phyloP scores from a whole-genome alignment of 2,113 vertebrate species.

The Pteronura brasiliensis region DNA sequence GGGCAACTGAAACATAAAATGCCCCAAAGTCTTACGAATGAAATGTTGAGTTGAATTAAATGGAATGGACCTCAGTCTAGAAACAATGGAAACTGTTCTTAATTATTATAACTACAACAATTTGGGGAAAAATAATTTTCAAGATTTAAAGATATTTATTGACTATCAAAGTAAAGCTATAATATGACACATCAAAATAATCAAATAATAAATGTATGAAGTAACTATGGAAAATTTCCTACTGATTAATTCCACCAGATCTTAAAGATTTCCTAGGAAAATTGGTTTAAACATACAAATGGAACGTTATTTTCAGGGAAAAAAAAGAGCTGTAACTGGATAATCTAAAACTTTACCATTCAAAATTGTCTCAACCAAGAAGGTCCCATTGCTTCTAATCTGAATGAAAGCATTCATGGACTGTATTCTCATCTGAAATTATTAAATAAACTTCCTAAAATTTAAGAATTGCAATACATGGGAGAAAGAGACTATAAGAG shows the following conservation, averaged over 20 bases:
- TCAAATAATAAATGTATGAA: neutral
- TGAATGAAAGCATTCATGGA: neutral
- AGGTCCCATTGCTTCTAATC: neutral
- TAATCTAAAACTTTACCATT: neutral
- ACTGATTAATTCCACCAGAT: neutral
- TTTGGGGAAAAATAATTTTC: neutral
- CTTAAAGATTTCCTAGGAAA: neutral
- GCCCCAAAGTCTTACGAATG: neutral
- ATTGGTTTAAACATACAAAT: neutral
- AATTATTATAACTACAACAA: neutral
- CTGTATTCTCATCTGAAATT: neutral
- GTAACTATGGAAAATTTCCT: neutral
- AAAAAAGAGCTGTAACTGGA: neutral
- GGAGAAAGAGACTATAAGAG: neutral
- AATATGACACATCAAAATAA: neutral
- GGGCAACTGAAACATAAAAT: neutral
- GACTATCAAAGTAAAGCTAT: neutral
- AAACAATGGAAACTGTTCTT: neutral
- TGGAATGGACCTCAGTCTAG: neutral
- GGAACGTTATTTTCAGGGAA: neutral
- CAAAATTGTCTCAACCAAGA: neutral
- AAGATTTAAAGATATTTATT: neutral
- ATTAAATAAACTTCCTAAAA: neutral
- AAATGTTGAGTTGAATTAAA: neutral
- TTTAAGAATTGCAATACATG: neutral